Conservation (phyloP, 2,113 vertebrate species). For the Gallinago undulata region DNA sequence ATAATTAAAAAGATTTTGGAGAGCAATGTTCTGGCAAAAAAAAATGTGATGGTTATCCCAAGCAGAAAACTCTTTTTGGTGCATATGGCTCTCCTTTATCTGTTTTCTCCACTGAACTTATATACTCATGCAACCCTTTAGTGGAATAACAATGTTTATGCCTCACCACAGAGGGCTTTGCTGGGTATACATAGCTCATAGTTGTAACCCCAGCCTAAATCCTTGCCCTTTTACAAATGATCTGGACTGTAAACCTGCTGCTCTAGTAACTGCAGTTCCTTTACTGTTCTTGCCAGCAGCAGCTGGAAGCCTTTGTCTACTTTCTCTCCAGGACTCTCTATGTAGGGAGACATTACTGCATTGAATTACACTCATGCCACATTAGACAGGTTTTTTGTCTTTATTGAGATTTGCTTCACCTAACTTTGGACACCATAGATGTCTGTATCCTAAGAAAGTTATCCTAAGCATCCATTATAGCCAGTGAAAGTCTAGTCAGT, state of each 20-base stretch:
- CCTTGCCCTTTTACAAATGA: neutral
- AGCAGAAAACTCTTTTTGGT: neutral
- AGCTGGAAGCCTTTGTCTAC: neutral
- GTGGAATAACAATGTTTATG: neutral
- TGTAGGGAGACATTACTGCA: neutral
- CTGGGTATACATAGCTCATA: rapidly evolving
- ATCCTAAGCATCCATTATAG: neutral
- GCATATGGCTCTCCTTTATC: neutral
- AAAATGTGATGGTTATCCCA: neutral
- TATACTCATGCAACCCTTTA: neutral
- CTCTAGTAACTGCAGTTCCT: neutral
- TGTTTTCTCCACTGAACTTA: neutral
- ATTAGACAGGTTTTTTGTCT: neutral
- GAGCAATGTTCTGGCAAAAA: neutral
- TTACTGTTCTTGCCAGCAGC: neutral
- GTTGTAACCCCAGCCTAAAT: neutral
- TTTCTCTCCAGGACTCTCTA: neutral
- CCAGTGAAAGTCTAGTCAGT: neutral
- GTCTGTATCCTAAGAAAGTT: neutral
- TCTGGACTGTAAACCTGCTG: neutral
- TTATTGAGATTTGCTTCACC: neutral
- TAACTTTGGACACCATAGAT: neutral
- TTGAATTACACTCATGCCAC: neutral
- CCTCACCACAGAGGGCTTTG: neutral
- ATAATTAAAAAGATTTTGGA: neutral